Evolutionary conservation across 2,113 vertebrate species (phyloP), one percentile per base, ranked within the genome.

Genomic region (Lonchura striata): DNA sequence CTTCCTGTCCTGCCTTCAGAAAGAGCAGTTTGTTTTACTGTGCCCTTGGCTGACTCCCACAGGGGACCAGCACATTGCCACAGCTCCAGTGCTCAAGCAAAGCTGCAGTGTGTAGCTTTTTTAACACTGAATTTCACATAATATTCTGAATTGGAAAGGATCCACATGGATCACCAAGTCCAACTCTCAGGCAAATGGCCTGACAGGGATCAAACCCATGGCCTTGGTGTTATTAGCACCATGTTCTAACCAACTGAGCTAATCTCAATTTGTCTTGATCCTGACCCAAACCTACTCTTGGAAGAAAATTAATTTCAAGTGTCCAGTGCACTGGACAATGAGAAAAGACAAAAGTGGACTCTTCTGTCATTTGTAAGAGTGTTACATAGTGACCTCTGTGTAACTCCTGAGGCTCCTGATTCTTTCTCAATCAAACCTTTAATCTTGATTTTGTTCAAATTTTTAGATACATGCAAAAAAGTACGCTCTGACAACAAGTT

Each of bases 61-160:
- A 5, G 75, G 37, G 59, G 60, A 25, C 33, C 9, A 46, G 41
- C 60, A 8, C 0, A 0, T 50, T 6, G 2, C 57, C 24, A 20
- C 44, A 69, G 39, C 77, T 74, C 35, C 59, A 59, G 50, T 20
- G 56, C 57, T 68, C 27, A 27, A 31, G 69, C 25, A 31, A 66
- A 75, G 31, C 53, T 64, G 28, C 68, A 0, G 0, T 10, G 2
- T 27, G 5, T 4, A 5, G 50, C 59, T 81, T 20, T 47, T 72
- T 53, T 88, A 72, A 54, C 50, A 33, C 69, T 7, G 2, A 42
- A 46, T 28, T 53, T 78, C 54, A 69, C 47, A 47, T 39, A 46
- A 46, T 70, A 16, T 70, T 70, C 64, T 61, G 47, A 69, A 28
- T 61, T 78, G 54, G 19, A 70, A 61, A 28, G n/a, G n/a, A 39